phyloP scores from a whole-genome alignment of 2,797 vertebrate species.

The Siniperca scherzeri region DNA sequence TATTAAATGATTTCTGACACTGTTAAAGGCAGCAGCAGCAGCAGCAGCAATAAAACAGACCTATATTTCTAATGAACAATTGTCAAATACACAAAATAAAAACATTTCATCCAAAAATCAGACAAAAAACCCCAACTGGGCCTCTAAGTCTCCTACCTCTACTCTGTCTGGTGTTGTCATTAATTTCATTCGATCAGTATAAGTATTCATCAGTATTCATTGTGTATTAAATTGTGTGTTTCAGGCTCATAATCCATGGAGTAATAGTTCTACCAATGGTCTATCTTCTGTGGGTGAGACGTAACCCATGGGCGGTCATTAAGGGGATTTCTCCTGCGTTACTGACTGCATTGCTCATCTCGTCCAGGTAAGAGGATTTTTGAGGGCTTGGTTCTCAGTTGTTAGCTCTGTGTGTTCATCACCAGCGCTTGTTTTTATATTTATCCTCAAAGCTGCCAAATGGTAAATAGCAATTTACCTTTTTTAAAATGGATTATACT shows the following conservation, averaged over 20 bases:
- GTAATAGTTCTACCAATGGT: neutral
- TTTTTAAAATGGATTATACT: too few relatives aligned
- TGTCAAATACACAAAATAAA: neutral
- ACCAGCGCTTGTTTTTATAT: neutral
- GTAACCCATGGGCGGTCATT: neutral
- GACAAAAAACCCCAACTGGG: too few relatives aligned
- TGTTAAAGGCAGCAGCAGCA: neutral
- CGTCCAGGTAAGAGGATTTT: slow-evolving; percentile 4
- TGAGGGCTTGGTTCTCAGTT: neutral
- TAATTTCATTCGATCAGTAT: neutral
- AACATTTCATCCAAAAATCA: neutral
- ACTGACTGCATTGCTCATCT: neutral
- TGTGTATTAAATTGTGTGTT: neutral
- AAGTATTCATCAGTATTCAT: neutral
- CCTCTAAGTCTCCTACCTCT: too few relatives aligned
- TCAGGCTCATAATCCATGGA: neutral
- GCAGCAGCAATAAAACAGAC: neutral
- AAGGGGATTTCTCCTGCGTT: neutral
- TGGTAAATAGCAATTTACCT: too few relatives aligned
- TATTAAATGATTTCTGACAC: neutral
- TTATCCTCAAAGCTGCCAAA: neutral
- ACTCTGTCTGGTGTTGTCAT: neutral
- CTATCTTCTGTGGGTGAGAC: neutral
- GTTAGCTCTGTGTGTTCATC: neutral
- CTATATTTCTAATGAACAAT: neutral